Evolutionary conservation across 2,113 vertebrate species (phyloP).

Genomic region (Calypte anna): DNA sequence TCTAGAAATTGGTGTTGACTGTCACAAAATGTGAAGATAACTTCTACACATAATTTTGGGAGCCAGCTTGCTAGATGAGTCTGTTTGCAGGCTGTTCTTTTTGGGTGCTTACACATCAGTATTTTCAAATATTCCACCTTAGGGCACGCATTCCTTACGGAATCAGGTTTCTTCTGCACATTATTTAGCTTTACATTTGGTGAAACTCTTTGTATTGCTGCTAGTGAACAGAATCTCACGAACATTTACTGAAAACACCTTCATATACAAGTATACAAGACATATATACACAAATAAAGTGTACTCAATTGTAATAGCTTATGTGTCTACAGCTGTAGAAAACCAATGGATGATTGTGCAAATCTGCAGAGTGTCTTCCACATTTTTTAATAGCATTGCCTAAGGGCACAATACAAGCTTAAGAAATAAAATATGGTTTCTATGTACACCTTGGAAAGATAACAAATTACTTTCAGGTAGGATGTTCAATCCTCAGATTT

Average conservation of each 20-base stretch:
- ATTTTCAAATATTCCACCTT: neutral
- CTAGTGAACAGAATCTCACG: neutral
- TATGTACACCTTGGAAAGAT: neutral
- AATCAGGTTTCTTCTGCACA: neutral
- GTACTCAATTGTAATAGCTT: neutral
- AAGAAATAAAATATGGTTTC: neutral
- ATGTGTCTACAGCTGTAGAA: neutral
- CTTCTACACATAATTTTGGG: neutral
- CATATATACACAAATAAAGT: neutral
- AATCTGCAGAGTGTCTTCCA: neutral
- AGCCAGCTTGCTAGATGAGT: neutral
- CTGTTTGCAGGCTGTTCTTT: neutral
- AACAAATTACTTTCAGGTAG: neutral
- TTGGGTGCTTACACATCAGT: neutral
- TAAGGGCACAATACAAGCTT: neutral
- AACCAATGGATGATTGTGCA: neutral
- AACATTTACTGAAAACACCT: neutral
- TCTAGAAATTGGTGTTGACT: neutral
- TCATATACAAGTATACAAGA: neutral
- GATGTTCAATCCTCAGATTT: neutral
- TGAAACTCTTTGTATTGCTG: neutral
- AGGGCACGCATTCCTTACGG: neutral
- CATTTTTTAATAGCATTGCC: neutral
- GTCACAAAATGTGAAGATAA: neutral
- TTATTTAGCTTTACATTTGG: neutral